Evolutionary conservation across 2,113 vertebrate species (phyloP).

Genomic region (Tragelaphus imberbis): DNA sequence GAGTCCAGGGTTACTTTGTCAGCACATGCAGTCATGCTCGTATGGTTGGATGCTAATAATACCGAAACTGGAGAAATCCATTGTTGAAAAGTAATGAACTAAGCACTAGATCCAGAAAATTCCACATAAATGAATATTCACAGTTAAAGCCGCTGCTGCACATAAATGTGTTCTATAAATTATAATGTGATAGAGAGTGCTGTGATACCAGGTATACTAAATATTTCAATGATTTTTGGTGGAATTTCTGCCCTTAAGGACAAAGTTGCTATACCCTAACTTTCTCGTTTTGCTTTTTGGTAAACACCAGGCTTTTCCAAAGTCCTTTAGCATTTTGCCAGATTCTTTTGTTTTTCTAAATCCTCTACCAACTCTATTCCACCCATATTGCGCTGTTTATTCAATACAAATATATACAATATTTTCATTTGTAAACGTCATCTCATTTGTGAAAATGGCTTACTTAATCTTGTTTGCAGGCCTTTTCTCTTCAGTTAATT

Average conservation of each 20-base stretch:
- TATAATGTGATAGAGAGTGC: constrained; percentile 29
- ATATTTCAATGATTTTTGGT: neutral
- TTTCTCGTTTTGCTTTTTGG: neutral
- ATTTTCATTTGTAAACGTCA: neutral
- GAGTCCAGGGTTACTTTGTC: neutral
- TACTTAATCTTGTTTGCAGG: neutral
- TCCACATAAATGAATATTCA: neutral
- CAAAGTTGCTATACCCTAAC: neutral
- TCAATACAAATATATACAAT: neutral
- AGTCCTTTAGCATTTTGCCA: neutral
- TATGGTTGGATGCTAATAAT: neutral
- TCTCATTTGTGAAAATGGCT: neutral
- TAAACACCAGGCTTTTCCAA: neutral
- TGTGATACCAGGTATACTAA: constrained; percentile 9
- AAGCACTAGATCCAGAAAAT: neutral
- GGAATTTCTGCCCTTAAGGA: constrained; percentile 2
- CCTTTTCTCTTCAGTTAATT: neutral
- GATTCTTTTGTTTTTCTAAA: neutral
- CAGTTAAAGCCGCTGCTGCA: neutral
- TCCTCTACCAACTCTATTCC: neutral
- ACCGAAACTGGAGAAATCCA: neutral
- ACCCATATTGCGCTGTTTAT: neutral
- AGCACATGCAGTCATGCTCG: neutral
- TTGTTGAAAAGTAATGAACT: neutral
- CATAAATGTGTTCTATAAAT: neutral